Conservation (phyloP, 2,797 vertebrate genomes). For the Pogoniulus pusillus region DNA sequence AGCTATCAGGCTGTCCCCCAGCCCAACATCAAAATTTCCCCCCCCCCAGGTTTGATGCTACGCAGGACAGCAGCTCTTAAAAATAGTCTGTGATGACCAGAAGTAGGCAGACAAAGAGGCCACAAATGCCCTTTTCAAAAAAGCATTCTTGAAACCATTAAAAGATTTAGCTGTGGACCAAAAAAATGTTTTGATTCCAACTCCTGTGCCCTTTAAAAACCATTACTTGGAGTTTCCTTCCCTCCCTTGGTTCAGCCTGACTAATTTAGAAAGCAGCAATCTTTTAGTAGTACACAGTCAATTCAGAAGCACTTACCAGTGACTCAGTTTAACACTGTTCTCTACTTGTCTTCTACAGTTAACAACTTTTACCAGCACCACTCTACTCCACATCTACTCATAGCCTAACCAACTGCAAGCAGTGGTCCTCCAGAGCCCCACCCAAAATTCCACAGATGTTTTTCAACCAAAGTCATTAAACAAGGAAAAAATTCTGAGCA, state of each 20-base stretch:
- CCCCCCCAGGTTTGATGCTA: background rate
- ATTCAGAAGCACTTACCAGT: background rate
- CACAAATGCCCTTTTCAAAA: background rate
- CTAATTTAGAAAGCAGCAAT: background rate
- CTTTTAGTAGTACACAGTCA: background rate
- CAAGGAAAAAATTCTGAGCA: background rate
- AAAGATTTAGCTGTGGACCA: background rate
- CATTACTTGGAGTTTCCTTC: background rate
- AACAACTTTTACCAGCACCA: background rate
- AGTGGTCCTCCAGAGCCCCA: background rate
- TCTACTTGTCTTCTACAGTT: background rate
- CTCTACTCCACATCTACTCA: background rate
- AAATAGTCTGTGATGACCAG: background rate
- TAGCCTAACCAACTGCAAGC: background rate
- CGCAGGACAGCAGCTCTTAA: background rate
- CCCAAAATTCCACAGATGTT: background rate
- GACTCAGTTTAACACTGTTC: background rate
- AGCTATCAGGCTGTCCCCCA: background rate
- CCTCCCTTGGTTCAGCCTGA: background rate
- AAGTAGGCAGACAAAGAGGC: background rate
- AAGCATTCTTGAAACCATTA: constrained; percentile 4
- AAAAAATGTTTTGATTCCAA: background rate
- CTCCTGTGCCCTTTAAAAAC: background rate
- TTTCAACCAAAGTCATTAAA: background rate
- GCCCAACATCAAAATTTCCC: background rate